Evolutionary conservation across 2,888 invertebrate genomes (phyloP), one percentile per base, ranked within the genome.

Genomic region (Cheiracanthium punctorium): DNA sequence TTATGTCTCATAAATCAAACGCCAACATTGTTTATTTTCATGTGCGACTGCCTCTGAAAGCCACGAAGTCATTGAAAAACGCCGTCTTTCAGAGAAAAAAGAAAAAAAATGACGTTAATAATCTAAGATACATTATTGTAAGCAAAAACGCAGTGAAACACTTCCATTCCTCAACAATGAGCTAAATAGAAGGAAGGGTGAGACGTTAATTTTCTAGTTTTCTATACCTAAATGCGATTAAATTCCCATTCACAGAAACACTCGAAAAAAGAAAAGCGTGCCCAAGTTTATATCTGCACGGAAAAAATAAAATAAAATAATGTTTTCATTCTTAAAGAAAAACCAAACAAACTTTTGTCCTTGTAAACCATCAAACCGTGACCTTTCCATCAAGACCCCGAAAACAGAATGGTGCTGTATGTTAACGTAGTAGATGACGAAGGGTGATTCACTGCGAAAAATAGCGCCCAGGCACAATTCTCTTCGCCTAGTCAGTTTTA

Each of bases 311-410:
- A 20, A 73, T 24, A 80, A 64, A 65, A 74, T 74, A 75, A 20
- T 73, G 52, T 64, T 20, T 58, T 33, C 67, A 43, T 14, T 32
- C 28, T 17, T 20, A 72, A 75, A 70, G n/a, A n/a, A n/a, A n/a
- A n/a, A n/a, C n/a, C n/a, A n/a, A n/a, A n/a, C n/a, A n/a, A 71
- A 37, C 28, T 28, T 20, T 41, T 76, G 82, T 75, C 82, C 82
- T 82, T 82, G 82, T 82, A 82, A 82, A 29, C 28, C 82, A 64
- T 64, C 33, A 41, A 76, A 72, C 71, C 82, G 32, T 82, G 82
- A 76, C 82, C 41, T 20, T n/a, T 64, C n/a, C n/a, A n/a, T 80
- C 8, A 74, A 67, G 41, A 33, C 52, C 28, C 33, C 14, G 30
- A 67, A 69, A 69, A 33, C 37, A 32, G 10, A 33, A 69, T n/a